Base-by-base conservation (phyloP, 2,797 vertebrate species). In the Sandelia bainsii region DNA sequence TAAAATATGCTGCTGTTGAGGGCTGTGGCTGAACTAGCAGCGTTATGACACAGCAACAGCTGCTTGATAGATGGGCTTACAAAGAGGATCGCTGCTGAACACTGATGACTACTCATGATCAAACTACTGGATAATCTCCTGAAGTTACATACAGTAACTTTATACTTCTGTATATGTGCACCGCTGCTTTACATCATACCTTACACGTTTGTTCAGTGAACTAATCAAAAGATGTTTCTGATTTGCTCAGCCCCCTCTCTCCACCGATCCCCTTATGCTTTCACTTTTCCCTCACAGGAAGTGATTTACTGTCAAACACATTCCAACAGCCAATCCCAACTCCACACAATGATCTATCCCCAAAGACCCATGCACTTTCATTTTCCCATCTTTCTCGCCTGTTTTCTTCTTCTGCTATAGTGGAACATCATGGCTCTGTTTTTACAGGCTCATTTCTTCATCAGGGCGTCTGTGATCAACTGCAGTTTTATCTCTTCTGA, bases 251-350 rank as follows among this genome's bases (percentile, higher is more conserved):
- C 17, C 1, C 32, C 42, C 46, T 48, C 23, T 50, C 58, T 50
- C 62, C 56, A 65, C 61, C 14, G 7, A 53, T 81, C 48, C 9
- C 69, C 69, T 68, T 14, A 44, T 44, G 73, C 77, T 84, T 80
- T 82, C 59, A 65, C 64, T 85, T 85, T 72, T 65, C 69, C 32
- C 74, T 67, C 84, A 77, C 76, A 82, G 82, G 72, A 83, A 85
- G 83, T 83, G 84, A 89, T 90, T 89, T 86, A 69, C 80, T 83
- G 87, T 83, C 87, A 77, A 72, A 88, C 75, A 67, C 79, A 81
- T 85, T 87, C 84, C 82, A 74, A 42, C 75, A 78, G 61, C 75
- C 69, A 53, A 57, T 48, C 64, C 72, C 42, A 45, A 67, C 52
- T 37, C 39, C 65, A 60, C 27, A 72, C 48, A 23, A 70, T 77